These are phyloP conservation scores for Eupithecia pulchellata DNA, from an alignment of 2,888 invertebrate genomes.

Conservation along the genomic window DNA sequence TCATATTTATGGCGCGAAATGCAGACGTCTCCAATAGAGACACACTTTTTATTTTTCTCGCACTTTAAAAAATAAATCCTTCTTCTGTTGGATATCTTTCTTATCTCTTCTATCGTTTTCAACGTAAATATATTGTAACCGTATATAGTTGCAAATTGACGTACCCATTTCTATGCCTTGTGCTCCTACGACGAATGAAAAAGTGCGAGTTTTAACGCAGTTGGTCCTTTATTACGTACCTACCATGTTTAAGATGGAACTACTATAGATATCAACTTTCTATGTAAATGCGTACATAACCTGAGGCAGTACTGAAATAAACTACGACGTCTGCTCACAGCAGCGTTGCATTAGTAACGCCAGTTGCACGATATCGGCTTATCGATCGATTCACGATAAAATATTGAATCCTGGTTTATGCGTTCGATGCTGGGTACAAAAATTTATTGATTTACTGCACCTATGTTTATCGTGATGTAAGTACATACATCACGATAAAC, in stretches of 20 bases:
- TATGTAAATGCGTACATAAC: constrained; percentile 39
- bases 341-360: constrained; percentile 43
- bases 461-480: neutral
- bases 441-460: neutral
- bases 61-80: neutral
- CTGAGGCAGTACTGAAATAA: constrained; percentile 44
- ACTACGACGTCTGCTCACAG: constrained; percentile 41
- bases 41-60: neutral
- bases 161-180: too few relatives aligned
- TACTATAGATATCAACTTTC: constrained; percentile 5
- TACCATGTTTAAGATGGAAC: neutral
- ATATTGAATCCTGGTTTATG: constrained; percentile 19
- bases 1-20: neutral
- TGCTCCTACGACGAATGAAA: too few relatives aligned
- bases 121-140: too few relatives aligned
- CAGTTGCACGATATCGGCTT: constrained; percentile 40
- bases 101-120: too few relatives aligned
- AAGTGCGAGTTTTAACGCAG: too few relatives aligned
- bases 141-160: too few relatives aligned
- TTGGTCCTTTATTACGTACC: neutral
- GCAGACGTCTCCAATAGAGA: neutral
- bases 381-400: constrained; percentile 37
- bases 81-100: too few relatives aligned
- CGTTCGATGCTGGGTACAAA: neutral
- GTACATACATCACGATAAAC: too few relatives aligned